Base-by-base conservation (phyloP, 1,140 invertebrate genomes). In the Antheraea mylitta region DNA sequence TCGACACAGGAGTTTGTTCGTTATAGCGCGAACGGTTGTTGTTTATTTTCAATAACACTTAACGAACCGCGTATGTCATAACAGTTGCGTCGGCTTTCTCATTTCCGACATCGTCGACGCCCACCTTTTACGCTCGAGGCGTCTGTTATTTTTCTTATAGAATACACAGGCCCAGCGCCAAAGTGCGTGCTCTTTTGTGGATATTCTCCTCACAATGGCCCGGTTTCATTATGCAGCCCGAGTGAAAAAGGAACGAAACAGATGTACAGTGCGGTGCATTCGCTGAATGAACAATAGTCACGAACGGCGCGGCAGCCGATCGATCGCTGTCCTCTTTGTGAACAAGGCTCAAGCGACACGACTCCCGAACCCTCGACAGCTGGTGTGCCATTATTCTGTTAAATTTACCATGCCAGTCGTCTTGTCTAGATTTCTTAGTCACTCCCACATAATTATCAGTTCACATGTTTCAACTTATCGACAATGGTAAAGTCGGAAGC, bases 21-120 rank as follows among this genome's bases (percentile, higher is more conserved):
- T 61, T 61, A 16, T 22, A 61, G 19, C 60, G 19, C 60, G 60
- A 45, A 19, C 71, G 70, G 69, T 81, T 87, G 69, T 81, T 87
- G 82, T 89, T 90, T 87, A 86, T 86, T 86, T 88, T 89, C 79
- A 81, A 85, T 80, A 82, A 80, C 80, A 84, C 77, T 83, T 84
- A 85, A 84, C 84, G 83, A 83, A 88, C 76, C 82, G 83, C 83
- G 86, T 86, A 87, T 89, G 89, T 87, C 86, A 89, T 89, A 90
- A 88, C 89, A 91, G 89, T 89, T 91, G 87, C 85, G 82, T 77
- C 79, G 79, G 80, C 82, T 90, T 87, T 87, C 86, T 82, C 83
- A 78, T 85, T 86, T 85, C 86, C 85, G 85, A 85, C 79, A 79
- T 65, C 68, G 71, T 76, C 73, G 71, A 81, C 85, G 85, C 87